These are phyloP conservation scores for Drosophila quinaria DNA, from an alignment of 2,888 invertebrate species.

Conservation along the genomic window DNA sequence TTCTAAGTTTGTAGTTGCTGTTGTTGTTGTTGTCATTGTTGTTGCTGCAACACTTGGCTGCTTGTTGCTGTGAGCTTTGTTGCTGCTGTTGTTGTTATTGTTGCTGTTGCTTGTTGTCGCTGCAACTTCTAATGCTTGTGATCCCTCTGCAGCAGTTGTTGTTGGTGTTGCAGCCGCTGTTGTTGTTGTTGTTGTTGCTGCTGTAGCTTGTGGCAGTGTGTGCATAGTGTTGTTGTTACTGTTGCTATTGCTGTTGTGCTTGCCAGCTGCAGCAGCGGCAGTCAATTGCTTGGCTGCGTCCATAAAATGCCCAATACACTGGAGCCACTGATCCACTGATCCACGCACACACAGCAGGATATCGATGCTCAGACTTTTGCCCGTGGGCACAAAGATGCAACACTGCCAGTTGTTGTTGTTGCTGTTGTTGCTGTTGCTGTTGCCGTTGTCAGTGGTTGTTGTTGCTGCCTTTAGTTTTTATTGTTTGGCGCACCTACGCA, in stretches of 20 bases:
- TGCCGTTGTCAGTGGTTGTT: slow-evolving; percentile 45
- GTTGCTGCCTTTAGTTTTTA: slow-evolving; percentile 59
- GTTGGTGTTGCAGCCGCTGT: slow-evolving; percentile 20
- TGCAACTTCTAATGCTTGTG: slow-evolving; percentile 39
- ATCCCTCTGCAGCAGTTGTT: slow-evolving; percentile 19
- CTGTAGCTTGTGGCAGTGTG: slow-evolving; percentile 16
- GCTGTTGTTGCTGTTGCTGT: slow-evolving; percentile 37
- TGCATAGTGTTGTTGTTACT: slow-evolving; percentile 22
- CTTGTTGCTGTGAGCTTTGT: slow-evolving; percentile 28
- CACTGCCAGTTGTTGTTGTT: slow-evolving; percentile 43
- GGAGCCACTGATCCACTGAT: slow-evolving; percentile 71
- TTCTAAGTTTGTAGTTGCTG: slow-evolving; percentile 33
- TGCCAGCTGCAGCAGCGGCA: slow-evolving; percentile 56
- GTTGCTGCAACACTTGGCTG: slow-evolving; percentile 32
- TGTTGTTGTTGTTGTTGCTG: slow-evolving; percentile 21
- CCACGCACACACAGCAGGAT: slow-evolving; percentile 75
- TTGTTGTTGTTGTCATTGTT: slow-evolving; percentile 46
- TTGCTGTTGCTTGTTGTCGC: slow-evolving; percentile 25
- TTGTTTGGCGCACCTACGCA: slow-evolving; percentile 83
- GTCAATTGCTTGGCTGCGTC: slow-evolving; percentile 75
- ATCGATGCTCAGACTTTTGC: slow-evolving; percentile 61
- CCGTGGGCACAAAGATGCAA: slow-evolving; percentile 68
- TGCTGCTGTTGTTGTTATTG: slow-evolving; percentile 15
- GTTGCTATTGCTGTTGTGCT: slow-evolving; percentile 36
- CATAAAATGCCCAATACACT: slow-evolving; percentile 68